Conservation (phyloP, 2,797 vertebrate species). For the Artibeus lituratus region DNA sequence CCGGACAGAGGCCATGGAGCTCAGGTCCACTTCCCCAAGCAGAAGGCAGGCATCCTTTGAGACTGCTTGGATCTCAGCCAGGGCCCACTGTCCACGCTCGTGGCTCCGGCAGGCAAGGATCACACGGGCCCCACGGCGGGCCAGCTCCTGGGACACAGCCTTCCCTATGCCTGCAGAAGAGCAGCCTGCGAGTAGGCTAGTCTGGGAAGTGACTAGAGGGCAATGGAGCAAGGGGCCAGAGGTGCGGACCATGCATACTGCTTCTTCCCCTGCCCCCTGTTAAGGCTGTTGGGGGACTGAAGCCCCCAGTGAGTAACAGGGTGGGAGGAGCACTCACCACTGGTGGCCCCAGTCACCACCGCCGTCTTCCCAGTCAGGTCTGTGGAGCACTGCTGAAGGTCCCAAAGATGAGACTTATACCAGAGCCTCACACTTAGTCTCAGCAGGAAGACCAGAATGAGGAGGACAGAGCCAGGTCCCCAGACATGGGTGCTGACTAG, state of each 20-base stretch:
- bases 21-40: conserved; percentile 86
- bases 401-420: conserved; percentile 79
- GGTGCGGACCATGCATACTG: neutral
- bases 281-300: neutral
- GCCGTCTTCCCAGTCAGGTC: conserved; percentile 84
- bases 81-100: conserved; percentile 77
- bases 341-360: conserved; percentile 87
- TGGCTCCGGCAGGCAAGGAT: conserved; percentile 88
- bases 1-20: conserved; percentile 87
- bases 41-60: conserved; percentile 83
- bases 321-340: conserved; percentile 78
- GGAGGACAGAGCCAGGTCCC: neutral
- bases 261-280: neutral
- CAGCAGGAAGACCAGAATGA: conserved; percentile 48
- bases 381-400: conserved; percentile 77
- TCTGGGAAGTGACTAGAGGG: neutral
- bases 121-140: conserved; percentile 86
- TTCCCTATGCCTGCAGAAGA: conserved; percentile 87
- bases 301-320: too few relatives aligned
- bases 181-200: neutral
- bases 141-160: conserved; percentile 87
- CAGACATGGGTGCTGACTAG: neutral
- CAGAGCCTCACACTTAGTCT: conserved; percentile 69
- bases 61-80: conserved; percentile 83
- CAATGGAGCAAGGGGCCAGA: neutral